Evolutionary conservation across 2,113 vertebrate species (phyloP).

Genomic region (Donacobius atricapilla): DNA sequence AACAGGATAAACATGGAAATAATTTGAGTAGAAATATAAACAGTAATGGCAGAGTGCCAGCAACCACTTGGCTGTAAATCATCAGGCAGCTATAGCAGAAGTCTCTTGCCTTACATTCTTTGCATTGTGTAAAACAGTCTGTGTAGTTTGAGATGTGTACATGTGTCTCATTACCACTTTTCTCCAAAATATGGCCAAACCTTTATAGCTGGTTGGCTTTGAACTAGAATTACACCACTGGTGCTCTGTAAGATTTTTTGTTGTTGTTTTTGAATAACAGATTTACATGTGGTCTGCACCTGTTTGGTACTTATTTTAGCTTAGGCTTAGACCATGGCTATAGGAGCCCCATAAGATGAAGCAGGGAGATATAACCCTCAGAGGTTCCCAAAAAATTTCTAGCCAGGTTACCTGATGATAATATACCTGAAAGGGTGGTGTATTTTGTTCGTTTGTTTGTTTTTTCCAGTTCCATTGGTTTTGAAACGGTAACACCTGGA

Average conservation of each 20-base stretch:
- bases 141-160: not conserved
- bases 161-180: not conserved
- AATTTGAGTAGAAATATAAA: not conserved
- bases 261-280: not conserved
- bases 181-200: not conserved
- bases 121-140: not conserved
- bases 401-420: not conserved
- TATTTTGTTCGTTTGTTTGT: not conserved
- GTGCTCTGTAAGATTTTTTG: not conserved
- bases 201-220: not conserved
- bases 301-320: not conserved
- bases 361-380: not conserved
- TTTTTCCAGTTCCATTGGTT: not conserved
- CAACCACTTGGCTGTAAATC: not conserved
- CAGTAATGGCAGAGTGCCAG: not conserved
- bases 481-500: not conserved
- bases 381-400: not conserved
- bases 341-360: not conserved
- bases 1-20: not conserved
- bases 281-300: conserved; percentile 1
- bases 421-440: not conserved
- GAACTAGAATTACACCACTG: not conserved
- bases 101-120: not conserved
- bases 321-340: not conserved
- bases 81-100: not conserved